These are phyloP conservation scores for Neodon shergylaensis DNA, from an alignment of 2,113 vertebrate genomes.

Conservation along the genomic window DNA sequence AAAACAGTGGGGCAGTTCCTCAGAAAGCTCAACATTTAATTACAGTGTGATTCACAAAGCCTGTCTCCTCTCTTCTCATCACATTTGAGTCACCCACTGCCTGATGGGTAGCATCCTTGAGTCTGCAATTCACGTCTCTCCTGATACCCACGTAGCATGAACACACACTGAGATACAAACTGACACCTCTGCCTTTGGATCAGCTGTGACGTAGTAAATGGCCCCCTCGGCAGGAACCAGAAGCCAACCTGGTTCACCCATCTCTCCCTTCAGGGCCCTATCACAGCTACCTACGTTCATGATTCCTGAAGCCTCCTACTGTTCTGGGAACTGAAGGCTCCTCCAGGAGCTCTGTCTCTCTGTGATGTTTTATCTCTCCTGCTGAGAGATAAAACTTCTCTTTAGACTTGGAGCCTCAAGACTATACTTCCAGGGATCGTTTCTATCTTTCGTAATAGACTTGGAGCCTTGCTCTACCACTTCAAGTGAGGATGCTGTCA, in stretches of 20 bases:
- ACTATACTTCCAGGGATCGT: no score
- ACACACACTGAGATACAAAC: no score
- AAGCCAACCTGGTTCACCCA: neutral
- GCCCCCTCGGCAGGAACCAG: neutral
- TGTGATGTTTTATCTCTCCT: neutral
- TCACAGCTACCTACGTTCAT: neutral
- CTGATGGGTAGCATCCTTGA: neutral
- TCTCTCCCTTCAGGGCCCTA: neutral
- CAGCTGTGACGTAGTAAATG: neutral
- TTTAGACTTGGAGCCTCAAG: neutral
- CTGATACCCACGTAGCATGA: neutral
- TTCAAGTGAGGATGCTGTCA: neutral
- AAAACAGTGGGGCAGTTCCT: neutral
- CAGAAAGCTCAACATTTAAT: neutral
- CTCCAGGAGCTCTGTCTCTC: neutral
- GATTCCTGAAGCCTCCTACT: neutral
- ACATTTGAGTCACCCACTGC: no score
- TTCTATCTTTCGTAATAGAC: neutral
- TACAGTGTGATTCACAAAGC: neutral
- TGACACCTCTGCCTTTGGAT: no score
- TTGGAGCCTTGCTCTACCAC: neutral
- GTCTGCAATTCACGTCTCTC: neutral
- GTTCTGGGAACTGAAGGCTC: neutral
- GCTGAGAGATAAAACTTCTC: neutral
- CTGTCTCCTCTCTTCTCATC: neutral